Conservation (phyloP, 2,888 invertebrate genomes). For the Drosophila kanekoi region DNA sequence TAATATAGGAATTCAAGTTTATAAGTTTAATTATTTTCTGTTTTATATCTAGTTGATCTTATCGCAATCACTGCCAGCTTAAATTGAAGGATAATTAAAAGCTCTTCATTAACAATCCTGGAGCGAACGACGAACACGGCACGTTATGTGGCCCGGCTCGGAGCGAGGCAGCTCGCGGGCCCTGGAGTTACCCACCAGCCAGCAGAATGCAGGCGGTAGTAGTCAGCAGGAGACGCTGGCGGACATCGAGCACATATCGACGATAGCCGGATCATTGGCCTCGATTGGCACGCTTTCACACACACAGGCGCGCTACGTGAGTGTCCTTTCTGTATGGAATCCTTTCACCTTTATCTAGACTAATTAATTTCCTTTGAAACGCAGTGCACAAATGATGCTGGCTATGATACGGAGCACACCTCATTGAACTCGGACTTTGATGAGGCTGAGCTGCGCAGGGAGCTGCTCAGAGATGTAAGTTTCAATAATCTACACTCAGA, state of each 20-base stretch:
- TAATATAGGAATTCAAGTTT: too few relatives aligned
- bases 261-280: conserved; percentile 89
- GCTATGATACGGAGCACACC: conserved; percentile 92
- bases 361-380: conserved; percentile 13
- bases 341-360: too few relatives aligned
- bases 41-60: neutral
- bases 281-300: conserved; percentile 88
- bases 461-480: conserved; percentile 93
- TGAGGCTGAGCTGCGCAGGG: conserved; percentile 91
- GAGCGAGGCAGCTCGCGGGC: conserved; percentile 84
- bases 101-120: conserved; percentile 40
- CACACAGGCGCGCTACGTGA: conserved; percentile 84
- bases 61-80: conserved; percentile 18
- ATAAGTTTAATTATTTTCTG: neutral
- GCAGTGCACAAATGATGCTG: conserved; percentile 86
- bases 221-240: conserved; percentile 88
- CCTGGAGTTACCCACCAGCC: conserved; percentile 80
- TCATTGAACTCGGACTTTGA: conserved; percentile 92
- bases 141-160: conserved; percentile 76
- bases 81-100: neutral
- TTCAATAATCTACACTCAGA: neutral
- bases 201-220: conserved; percentile 77
- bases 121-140: conserved; percentile 43
- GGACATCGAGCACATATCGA: conserved; percentile 88
- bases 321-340: conserved; percentile 17